Evolutionary conservation across 2,797 vertebrate genomes (phyloP).

Genomic region (Gallirallus australis): DNA sequence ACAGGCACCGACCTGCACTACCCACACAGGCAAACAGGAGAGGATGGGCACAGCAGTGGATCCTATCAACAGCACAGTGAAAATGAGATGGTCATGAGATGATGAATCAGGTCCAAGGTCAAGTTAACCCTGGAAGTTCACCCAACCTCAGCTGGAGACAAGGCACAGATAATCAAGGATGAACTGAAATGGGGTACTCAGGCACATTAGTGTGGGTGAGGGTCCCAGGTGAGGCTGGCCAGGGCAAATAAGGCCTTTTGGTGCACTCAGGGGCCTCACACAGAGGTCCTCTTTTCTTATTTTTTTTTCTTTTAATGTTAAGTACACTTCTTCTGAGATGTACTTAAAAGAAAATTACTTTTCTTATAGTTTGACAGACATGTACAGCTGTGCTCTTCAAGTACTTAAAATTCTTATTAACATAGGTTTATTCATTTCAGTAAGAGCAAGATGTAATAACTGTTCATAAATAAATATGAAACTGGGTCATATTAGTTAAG

Average conservation of each 20-base stretch:
- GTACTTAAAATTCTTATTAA: conserved; percentile 32
- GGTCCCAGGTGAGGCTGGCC: not conserved
- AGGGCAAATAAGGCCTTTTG: not conserved
- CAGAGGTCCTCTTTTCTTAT: rapidly evolving
- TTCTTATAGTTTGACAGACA: not conserved
- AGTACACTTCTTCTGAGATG: not conserved
- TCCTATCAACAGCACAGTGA: not conserved
- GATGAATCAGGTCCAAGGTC: not conserved
- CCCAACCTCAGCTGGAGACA: not conserved
- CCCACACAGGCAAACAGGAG: rapidly evolving
- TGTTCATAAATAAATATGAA: conserved; percentile 47
- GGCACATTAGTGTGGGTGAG: not conserved
- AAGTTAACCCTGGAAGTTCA: not conserved
- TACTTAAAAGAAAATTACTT: not conserved
- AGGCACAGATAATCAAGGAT: not conserved
- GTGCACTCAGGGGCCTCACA: not conserved
- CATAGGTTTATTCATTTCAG: not conserved
- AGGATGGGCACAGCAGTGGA: not conserved
- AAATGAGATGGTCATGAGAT: not conserved
- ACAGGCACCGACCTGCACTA: not conserved
- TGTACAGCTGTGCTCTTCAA: conserved; percentile 19
- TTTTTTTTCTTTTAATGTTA: not conserved
- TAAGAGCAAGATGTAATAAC: not conserved
- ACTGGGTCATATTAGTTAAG: not conserved
- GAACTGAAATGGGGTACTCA: not conserved